Evolutionary conservation across 2,113 vertebrate genomes (phyloP).

Genomic region (Urocynchramus pylzowi): DNA sequence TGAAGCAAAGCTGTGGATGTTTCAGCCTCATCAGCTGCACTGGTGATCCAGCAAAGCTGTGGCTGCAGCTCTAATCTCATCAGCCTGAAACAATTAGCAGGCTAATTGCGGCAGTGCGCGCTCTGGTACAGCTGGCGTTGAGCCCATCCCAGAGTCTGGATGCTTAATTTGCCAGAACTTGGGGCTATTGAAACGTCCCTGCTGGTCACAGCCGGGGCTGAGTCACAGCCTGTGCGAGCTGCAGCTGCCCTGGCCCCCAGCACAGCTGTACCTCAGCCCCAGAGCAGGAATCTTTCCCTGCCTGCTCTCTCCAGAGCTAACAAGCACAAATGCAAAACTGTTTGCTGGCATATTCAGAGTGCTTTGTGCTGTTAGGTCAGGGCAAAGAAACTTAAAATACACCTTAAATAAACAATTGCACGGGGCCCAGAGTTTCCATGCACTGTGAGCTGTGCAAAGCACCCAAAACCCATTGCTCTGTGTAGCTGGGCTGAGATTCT

Average conservation of each 20-base stretch:
- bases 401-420: neutral
- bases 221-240: rapidly evolving
- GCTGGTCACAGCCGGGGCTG: neutral
- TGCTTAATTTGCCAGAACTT: neutral
- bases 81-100: neutral
- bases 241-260: neutral
- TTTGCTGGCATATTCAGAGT: neutral
- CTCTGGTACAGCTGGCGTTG: neutral
- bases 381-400: neutral
- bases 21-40: neutral
- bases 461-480: neutral
- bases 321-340: neutral
- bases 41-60: neutral
- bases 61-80: neutral
- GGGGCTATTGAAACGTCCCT: neutral
- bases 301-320: neutral
- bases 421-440: neutral
- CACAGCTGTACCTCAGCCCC: neutral
- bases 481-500: neutral
- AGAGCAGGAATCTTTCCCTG: neutral
- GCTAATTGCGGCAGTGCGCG: neutral
- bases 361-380: neutral
- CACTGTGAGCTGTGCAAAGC: rapidly evolving
- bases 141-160: neutral
- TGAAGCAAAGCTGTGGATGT: neutral